Evolutionary conservation across 1,140 invertebrate genomes (phyloP), one percentile per base, ranked within the genome.

Genomic region (Megalonaias nervosa): DNA sequence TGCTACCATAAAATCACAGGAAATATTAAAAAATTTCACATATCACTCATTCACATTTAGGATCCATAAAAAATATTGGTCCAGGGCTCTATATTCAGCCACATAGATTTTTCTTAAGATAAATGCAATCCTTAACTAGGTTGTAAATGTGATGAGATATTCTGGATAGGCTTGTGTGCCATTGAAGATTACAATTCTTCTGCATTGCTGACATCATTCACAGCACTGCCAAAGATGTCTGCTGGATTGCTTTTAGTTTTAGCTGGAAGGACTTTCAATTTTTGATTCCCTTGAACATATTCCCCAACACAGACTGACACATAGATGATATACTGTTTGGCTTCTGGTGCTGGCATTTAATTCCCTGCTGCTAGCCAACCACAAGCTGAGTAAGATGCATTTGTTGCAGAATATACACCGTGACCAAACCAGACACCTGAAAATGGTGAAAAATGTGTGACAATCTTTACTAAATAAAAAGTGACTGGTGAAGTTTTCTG

Each of bases 221-320:
- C 60, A 62, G 9, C 60, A 62, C 19, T n/a, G 21, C 13, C 60
- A 61, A 2, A 5, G 2, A 19, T 62, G 60, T 23, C 60, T 62
- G 62, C 60, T 15, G 76, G 73, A 19, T 72, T 17, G 23, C 71
- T 21, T 12, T 72, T 58, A 31, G 69, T 67, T 48, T 68, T 55
- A 23, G 76, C 56, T 3, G 76, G 71, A 14, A 78, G 59, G 11
- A 73, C 67, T 48, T 72, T 58, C 65, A 77, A 74, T 3, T 60
- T 64, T 9, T 59, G 21, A 11, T 76, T 67, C 1, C 82, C 82
- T 19, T 75, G 66, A 13, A 71, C 26, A 26, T 67, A 82, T 61
- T 78, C 71, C 55, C 82, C 82, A 1, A 71, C 70, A 4, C 82
- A 71, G 1, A 75, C 82, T 70, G 79, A 78, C 48, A 66, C 64